phyloP scores from a whole-genome alignment of 2,113 vertebrate species.

The Proterorhinus semilunaris region DNA sequence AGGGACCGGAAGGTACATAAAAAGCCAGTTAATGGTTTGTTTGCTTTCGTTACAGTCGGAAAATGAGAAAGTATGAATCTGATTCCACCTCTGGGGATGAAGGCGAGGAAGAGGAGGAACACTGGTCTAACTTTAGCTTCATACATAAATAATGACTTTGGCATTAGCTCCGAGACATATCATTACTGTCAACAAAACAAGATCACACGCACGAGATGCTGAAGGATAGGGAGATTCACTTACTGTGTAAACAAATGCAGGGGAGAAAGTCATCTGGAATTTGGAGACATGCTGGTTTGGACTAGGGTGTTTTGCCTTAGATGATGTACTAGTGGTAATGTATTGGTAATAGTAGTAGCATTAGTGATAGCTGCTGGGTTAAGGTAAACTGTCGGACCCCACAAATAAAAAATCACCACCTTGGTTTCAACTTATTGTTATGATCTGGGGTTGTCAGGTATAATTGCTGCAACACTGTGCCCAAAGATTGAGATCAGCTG shows the following conservation, averaged over 20 bases:
- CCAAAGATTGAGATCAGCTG: too few relatives aligned
- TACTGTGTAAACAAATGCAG: background rate
- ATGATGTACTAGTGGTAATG: too few relatives aligned
- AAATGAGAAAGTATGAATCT: conserved; percentile 3
- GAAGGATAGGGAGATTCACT: background rate
- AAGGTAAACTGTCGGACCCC: too few relatives aligned
- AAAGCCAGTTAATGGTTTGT: conserved; percentile 6
- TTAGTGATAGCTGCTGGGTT: too few relatives aligned
- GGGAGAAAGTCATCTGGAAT: too few relatives aligned
- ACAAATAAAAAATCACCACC: too few relatives aligned
- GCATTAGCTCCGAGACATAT: conserved; percentile 12
- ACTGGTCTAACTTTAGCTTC: conserved; percentile 7
- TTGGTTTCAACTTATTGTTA: too few relatives aligned
- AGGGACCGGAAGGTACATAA: background rate
- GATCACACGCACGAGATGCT: conserved; percentile 4
- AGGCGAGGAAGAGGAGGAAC: background rate
- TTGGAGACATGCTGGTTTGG: too few relatives aligned
- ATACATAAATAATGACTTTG: conserved; percentile 11
- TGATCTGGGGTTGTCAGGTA: too few relatives aligned
- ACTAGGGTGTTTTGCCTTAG: too few relatives aligned
- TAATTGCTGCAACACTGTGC: too few relatives aligned
- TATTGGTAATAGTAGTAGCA: too few relatives aligned
- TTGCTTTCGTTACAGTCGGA: background rate
- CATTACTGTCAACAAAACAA: conserved; percentile 12
- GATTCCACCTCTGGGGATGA: background rate